Percentiles rank a stretch among this genome's conserved stretches.
These are phyloP conservation scores for Siniperca scherzeri DNA, from an alignment of 2,797 vertebrate genomes.

Conservation along the genomic window DNA sequence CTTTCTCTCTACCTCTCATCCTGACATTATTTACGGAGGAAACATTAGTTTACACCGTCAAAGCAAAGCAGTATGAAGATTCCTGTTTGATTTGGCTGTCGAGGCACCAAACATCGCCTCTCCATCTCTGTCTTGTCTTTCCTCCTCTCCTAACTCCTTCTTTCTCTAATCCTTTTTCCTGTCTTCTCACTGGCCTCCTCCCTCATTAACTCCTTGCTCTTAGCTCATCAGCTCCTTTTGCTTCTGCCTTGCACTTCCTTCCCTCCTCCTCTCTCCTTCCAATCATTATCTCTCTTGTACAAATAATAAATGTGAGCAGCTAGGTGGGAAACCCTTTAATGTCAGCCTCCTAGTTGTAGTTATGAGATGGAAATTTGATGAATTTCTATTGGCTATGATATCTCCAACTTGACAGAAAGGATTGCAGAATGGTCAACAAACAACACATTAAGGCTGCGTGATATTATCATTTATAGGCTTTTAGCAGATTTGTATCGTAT, in stretches of 20 bases:
- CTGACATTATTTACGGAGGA: conserved; percentile 23
- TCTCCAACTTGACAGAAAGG: too few relatives aligned
- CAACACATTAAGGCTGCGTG: background rate
- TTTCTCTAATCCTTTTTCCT: background rate
- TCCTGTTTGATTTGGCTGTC: conserved; percentile 31
- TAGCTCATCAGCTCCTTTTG: conserved; percentile 33
- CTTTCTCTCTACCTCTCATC: background rate
- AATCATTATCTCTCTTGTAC: conserved; percentile 1
- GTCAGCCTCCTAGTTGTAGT: too few relatives aligned
- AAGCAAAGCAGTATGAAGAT: background rate
- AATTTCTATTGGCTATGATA: too few relatives aligned
- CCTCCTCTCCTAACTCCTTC: background rate
- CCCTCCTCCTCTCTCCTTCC: background rate
- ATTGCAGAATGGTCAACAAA: background rate
- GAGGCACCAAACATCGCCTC: background rate
- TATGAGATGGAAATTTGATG: background rate
- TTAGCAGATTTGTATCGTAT: background rate
- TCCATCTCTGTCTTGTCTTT: conserved; percentile 17
- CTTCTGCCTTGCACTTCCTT: conserved; percentile 2
- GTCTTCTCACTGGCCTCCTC: conserved; percentile 2
- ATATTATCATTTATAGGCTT: background rate
- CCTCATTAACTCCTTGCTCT: conserved; percentile 40
- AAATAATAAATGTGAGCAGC: background rate
- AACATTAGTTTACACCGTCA: conserved; percentile 12
- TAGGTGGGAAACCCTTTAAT: background rate